Evolutionary conservation across 1,140 invertebrate species (phyloP).

Genomic region (Zaprionus tsacasi): DNA sequence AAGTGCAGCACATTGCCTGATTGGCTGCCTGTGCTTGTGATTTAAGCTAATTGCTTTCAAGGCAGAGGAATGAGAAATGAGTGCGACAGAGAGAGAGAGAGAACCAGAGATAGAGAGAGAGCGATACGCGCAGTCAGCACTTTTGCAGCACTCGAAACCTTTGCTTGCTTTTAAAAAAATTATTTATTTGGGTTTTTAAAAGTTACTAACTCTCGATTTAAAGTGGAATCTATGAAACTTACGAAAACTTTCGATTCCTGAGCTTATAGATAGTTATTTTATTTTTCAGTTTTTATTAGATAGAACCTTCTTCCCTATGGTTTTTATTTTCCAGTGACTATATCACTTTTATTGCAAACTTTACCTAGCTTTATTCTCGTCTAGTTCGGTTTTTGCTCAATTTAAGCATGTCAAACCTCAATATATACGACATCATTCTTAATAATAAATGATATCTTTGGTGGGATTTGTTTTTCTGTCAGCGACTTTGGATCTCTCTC

Average conservation of each 20-base stretch:
- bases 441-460: slow-evolving; percentile 1
- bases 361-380: too few species aligned
- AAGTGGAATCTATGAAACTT: neutral
- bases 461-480: slow-evolving; percentile 8
- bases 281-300: neutral
- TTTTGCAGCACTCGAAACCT: neutral
- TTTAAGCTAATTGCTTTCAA: slow-evolving; percentile 70
- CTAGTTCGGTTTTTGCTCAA: too few species aligned
- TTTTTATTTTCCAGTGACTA: too few species aligned
- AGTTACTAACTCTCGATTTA: neutral
- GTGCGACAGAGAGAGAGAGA: neutral
- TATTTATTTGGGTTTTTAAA: slow-evolving; percentile 7
- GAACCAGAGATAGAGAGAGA: neutral
- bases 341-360: too few species aligned
- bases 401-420: neutral
- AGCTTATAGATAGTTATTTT: neutral
- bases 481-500: neutral
- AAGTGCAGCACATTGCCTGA: slow-evolving; percentile 72
- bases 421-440: slow-evolving; percentile 1
- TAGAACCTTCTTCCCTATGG: too few species aligned
- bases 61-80: neutral
- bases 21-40: slow-evolving; percentile 64
- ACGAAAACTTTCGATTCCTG: neutral
- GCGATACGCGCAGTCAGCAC: neutral
- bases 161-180: neutral